phyloP scores from a whole-genome alignment of 2,113 vertebrate genomes.

The Capreolus pygargus region DNA sequence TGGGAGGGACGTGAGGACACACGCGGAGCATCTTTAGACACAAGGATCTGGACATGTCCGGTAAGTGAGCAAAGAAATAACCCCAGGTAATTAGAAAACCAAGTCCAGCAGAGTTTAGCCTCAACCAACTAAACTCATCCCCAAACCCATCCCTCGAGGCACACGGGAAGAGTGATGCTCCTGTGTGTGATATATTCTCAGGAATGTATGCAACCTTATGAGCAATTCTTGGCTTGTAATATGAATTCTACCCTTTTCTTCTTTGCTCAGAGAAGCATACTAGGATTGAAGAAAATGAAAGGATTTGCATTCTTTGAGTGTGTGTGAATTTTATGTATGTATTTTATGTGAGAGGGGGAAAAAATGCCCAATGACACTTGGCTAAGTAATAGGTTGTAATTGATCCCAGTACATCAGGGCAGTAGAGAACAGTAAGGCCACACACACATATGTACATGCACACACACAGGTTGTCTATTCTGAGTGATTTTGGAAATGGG shows the following conservation, averaged over 20 bases:
- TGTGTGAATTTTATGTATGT: not conserved
- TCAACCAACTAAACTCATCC: not conserved
- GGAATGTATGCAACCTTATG: not conserved
- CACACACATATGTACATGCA: rapidly evolving
- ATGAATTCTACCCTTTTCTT: not conserved
- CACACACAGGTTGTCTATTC: not conserved
- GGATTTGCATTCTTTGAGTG: not conserved
- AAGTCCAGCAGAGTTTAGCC: not conserved
- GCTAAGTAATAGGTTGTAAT: not conserved
- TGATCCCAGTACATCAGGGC: not conserved
- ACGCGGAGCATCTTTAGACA: not conserved
- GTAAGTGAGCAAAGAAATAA: not conserved
- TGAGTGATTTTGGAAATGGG: not conserved
- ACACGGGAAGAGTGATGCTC: not conserved
- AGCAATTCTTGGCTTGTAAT: not conserved
- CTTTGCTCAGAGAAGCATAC: not conserved
- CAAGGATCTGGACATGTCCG: not conserved
- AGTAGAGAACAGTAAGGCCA: not conserved
- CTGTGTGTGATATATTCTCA: not conserved
- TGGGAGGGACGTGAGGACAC: rapidly evolving
- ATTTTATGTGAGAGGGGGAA: not conserved
- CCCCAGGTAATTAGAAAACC: not conserved
- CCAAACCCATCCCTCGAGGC: not conserved
- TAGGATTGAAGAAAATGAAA: not conserved
- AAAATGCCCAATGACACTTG: not conserved